Percentiles rank a stretch among this genome's conserved stretches.
Evolutionary conservation across 2,797 vertebrate species (phyloP).

Genomic region (Eleutherodactylus coqui): DNA sequence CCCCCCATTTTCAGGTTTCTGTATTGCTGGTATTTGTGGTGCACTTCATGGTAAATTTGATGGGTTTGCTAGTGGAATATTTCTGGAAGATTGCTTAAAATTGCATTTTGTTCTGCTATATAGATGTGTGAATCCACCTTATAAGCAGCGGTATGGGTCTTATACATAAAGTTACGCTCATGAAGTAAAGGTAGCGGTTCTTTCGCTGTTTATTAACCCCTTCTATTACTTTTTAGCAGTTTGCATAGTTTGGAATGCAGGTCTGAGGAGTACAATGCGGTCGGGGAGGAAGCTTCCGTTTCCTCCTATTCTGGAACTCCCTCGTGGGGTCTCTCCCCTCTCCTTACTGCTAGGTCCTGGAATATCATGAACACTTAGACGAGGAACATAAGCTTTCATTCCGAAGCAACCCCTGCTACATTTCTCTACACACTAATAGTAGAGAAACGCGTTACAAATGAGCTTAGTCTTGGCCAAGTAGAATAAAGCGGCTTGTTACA

Average conservation of each 20-base stretch:
- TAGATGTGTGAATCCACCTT: background rate
- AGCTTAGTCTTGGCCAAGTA: background rate
- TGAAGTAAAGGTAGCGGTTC: background rate
- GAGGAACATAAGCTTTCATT: background rate
- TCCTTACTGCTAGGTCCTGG: background rate
- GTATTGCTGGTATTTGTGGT: too few relatives aligned
- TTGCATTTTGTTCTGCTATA: too few relatives aligned
- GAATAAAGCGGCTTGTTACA: background rate
- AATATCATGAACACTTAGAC: background rate
- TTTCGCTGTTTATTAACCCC: background rate
- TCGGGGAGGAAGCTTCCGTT: slow-evolving; percentile 32
- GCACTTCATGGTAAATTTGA: too few relatives aligned
- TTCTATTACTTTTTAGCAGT: background rate
- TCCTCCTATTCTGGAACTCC: slow-evolving; percentile 45
- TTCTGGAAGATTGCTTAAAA: too few relatives aligned
- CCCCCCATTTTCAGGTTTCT: too few relatives aligned
- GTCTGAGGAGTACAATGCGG: background rate
- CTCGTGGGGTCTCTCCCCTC: background rate
- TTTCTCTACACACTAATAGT: background rate
- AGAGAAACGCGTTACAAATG: background rate
- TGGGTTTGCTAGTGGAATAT: too few relatives aligned
- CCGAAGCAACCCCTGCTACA: background rate
- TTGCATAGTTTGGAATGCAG: background rate
- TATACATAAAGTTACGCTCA: background rate
- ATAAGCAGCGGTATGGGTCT: background rate